A percentile compares a stretch with the other conserved stretches of the same genome.
Evolutionary conservation across 2,113 vertebrate genomes (phyloP).

Genomic region (Atractosteus spatula): DNA sequence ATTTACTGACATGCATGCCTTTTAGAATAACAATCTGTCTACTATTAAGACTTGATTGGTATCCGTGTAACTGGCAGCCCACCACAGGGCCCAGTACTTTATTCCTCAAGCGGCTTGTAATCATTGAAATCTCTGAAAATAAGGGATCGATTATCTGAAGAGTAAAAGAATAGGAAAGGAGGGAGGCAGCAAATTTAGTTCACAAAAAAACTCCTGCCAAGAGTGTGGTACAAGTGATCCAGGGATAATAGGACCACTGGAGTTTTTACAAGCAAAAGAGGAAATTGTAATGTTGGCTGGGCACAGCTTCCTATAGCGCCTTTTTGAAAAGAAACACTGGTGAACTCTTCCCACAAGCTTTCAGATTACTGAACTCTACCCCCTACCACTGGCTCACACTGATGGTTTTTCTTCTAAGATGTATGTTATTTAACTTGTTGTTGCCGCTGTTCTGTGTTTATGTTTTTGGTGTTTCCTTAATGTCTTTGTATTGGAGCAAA

Average conservation of each 20-base stretch:
- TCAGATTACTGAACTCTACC: too few species aligned
- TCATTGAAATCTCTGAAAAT: constrained; percentile 1
- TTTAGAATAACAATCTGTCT: constrained; percentile 15
- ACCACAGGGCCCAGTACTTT: constrained; percentile 10
- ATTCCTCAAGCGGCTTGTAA: constrained; percentile 23
- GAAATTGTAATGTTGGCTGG: constrained; percentile 35
- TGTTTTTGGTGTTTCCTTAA: too few species aligned
- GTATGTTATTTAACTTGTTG: too few species aligned
- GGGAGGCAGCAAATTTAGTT: constrained; percentile 33
- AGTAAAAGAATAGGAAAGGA: constrained; percentile 29
- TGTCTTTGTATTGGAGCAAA: too few species aligned
- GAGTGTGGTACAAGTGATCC: constrained; percentile 27
- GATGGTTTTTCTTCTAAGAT: too few species aligned
- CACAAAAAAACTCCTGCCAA: constrained; percentile 25
- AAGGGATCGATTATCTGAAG: constrained; percentile 30
- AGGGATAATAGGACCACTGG: too few species aligned
- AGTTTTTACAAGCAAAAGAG: too few species aligned
- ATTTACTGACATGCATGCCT: background rate
- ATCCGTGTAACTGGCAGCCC: constrained; percentile 14
- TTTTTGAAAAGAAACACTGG: constrained; percentile 48
- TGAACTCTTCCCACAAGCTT: constrained; percentile 1
- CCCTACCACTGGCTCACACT: too few species aligned
- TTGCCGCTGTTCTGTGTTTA: too few species aligned
- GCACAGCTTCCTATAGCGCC: constrained; percentile 52
- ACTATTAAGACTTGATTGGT: constrained; percentile 18